Conservation (phyloP, 1,140 invertebrate genomes). For the Aphelinus certus region DNA sequence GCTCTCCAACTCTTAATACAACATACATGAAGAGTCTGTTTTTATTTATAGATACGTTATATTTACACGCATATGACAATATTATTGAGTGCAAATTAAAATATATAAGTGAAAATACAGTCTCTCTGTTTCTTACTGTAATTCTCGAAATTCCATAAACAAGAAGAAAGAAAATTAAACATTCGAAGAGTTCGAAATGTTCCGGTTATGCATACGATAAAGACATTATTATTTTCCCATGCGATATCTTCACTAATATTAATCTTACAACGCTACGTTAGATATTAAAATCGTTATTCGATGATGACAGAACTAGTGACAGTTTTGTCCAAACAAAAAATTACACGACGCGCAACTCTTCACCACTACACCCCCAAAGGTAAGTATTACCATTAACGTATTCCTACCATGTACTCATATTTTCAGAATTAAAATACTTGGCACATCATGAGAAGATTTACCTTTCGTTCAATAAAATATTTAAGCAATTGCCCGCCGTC, state of each 20-base stretch:
- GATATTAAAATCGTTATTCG: conserved; percentile 25
- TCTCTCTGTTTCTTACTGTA: conserved; percentile 42
- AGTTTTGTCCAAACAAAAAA: conserved; percentile 16
- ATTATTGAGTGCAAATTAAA: conserved; percentile 60
- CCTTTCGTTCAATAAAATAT: conserved; percentile 13
- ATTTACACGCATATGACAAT: conserved; percentile 52
- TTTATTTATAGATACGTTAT: conserved; percentile 48
- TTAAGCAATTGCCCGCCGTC: conserved; percentile 29
- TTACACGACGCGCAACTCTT: conserved; percentile 21
- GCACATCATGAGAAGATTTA: conserved; percentile 60
- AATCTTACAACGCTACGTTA: neutral
- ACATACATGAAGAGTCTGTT: conserved; percentile 43
- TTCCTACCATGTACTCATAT: conserved; percentile 42
- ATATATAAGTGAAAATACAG: conserved; percentile 60
- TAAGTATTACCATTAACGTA: conserved; percentile 36
- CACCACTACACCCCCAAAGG: conserved; percentile 21
- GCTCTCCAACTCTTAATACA: conserved; percentile 40
- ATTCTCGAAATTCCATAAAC: conserved; percentile 48
- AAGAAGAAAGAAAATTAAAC: conserved; percentile 54
- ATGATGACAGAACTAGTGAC: conserved; percentile 17
- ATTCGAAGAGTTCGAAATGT: conserved; percentile 45
- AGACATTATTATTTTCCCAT: conserved; percentile 8
- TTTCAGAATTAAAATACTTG: conserved; percentile 57
- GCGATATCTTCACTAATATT: neutral
- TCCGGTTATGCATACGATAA: conserved; percentile 29